Evolutionary conservation across 2,113 vertebrate species (phyloP).

Genomic region (Peromyscus leucopus): DNA sequence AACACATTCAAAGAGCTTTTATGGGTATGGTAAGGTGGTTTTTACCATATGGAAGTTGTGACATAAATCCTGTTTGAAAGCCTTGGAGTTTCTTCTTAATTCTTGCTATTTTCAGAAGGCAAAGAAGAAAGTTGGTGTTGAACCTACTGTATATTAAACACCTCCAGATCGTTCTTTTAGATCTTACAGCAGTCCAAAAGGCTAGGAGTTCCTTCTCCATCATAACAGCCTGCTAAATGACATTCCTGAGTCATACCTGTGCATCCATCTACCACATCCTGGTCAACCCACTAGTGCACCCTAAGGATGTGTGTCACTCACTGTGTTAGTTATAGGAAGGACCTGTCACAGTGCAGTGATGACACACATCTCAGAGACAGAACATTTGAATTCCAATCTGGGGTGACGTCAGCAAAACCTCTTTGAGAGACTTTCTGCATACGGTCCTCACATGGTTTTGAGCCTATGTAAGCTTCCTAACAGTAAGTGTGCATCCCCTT

Average conservation of each 20-base stretch:
- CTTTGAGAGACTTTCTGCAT: background rate
- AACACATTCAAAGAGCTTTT: background rate
- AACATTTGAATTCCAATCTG: background rate
- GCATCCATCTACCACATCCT: background rate
- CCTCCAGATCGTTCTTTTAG: background rate
- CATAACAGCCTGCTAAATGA: background rate
- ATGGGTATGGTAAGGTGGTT: background rate
- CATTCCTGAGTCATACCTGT: background rate
- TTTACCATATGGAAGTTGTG: background rate
- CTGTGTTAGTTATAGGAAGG: background rate
- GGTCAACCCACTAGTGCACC: background rate
- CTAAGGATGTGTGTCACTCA: background rate
- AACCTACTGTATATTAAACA: background rate
- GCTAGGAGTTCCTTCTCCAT: background rate
- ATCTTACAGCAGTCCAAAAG: background rate
- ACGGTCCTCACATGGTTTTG: background rate
- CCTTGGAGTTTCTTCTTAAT: background rate
- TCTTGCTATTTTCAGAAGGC: conserved; percentile 53
- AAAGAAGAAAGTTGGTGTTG: background rate
- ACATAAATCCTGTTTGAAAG: background rate
- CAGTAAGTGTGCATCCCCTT: background rate
- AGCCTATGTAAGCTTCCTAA: background rate
- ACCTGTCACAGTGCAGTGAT: accelerated
- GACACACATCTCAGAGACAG: background rate
- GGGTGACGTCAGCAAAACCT: background rate